A percentile compares a stretch with the other conserved stretches of the same genome.
Evolutionary conservation across 2,888 invertebrate species (phyloP).

Genomic region (Abscondita cerata): DNA sequence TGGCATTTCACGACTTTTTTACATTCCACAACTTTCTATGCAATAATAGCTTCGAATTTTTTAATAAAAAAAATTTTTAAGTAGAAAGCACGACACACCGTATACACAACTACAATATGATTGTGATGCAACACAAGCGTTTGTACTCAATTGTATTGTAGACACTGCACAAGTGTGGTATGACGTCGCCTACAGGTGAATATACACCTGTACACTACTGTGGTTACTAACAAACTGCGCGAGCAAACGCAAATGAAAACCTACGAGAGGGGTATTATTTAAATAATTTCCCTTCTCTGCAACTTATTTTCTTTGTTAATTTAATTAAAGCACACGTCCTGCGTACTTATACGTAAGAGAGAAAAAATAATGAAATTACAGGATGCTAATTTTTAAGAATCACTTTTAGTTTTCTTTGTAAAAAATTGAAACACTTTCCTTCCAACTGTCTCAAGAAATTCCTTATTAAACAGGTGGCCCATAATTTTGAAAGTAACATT

Average conservation of each 20-base stretch:
- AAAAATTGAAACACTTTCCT: too few relatives aligned
- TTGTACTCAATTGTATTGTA: conserved; percentile 9
- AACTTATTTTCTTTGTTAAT: conserved; percentile 8
- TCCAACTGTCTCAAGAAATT: too few relatives aligned
- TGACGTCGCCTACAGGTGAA: conserved; percentile 14
- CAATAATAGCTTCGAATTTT: conserved; percentile 13
- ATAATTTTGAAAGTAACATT: too few relatives aligned
- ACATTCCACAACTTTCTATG: conserved; percentile 35
- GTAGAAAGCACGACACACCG: conserved; percentile 38
- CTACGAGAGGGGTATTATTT: conserved; percentile 18
- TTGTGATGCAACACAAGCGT: conserved; percentile 34
- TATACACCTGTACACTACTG: conserved; percentile 24
- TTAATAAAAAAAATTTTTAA: conserved; percentile 20
- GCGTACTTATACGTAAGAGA: too few relatives aligned
- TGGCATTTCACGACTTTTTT: conserved; percentile 34
- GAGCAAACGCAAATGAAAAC: conserved; percentile 8
- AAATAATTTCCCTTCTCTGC: conserved; percentile 29
- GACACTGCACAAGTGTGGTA: conserved; percentile 14
- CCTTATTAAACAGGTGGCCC: too few relatives aligned
- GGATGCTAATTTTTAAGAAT: too few relatives aligned
- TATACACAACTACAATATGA: conserved; percentile 37
- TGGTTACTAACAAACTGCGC: conserved; percentile 26
- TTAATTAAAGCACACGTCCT: not conserved
- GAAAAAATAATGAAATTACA: too few relatives aligned
- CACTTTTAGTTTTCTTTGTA: too few relatives aligned